A percentile compares a stretch with the other conserved stretches of the same genome.
Evolutionary conservation across 1,140 invertebrate genomes (phyloP).

Genomic region (Drosophila seguyi): DNA sequence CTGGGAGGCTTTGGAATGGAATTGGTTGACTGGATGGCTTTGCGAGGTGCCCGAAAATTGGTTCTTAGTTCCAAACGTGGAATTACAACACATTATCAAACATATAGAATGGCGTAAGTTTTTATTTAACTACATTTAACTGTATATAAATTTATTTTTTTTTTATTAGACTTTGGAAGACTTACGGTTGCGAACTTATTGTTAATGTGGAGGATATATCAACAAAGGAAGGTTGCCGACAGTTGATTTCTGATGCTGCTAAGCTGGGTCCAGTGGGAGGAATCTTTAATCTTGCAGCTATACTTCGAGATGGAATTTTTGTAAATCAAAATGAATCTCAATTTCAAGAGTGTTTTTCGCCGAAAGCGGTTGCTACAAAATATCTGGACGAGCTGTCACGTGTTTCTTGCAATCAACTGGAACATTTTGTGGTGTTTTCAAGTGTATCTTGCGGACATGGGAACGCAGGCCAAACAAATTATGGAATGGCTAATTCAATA

Average conservation of each 20-base stretch:
- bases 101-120: constrained; percentile 87
- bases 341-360: constrained; percentile 87
- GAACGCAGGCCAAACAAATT: constrained; percentile 95
- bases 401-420: constrained; percentile 87
- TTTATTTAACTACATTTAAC: not conserved
- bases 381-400: constrained; percentile 88
- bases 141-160: not conserved
- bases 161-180: constrained; percentile 87
- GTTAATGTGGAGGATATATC: constrained; percentile 89
- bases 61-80: constrained; percentile 93
- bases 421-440: constrained; percentile 92
- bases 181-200: constrained; percentile 88
- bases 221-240: constrained; percentile 87
- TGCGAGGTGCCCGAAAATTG: constrained; percentile 91
- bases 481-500: constrained; percentile 91
- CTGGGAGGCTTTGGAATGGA: constrained; percentile 97
- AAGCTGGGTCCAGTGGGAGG: constrained; percentile 89
- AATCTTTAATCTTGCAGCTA: constrained; percentile 93
- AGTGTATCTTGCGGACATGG: constrained; percentile 95
- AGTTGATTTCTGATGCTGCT: constrained; percentile 88
- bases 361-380: constrained; percentile 88
- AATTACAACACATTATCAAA: constrained; percentile 92
- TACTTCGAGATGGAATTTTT: constrained; percentile 88
- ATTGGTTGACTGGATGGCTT: constrained; percentile 93
- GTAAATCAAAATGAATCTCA: constrained; percentile 88